These are phyloP conservation scores for Dinocampus coccinellae DNA, from an alignment of 2,888 invertebrate genomes.

Conservation along the genomic window DNA sequence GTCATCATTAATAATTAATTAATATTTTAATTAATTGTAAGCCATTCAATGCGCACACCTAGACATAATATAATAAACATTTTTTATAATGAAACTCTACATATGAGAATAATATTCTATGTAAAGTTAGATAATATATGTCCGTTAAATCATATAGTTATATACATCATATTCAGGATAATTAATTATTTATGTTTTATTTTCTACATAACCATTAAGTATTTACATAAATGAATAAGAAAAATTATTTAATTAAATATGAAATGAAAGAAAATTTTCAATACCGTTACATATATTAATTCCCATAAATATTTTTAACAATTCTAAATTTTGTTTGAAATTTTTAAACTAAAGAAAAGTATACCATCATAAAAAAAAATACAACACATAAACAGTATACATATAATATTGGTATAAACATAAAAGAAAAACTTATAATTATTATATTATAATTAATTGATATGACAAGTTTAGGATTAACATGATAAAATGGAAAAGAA, in stretches of 20 bases:
- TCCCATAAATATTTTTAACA: neutral
- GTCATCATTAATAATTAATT: constrained; percentile 46
- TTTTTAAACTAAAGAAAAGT: too few relatives aligned
- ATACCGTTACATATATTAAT: neutral
- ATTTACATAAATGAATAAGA: neutral
- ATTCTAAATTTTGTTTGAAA: too few relatives aligned
- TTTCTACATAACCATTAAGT: too few relatives aligned
- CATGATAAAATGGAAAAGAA: neutral
- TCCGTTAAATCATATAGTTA: constrained; percentile 26
- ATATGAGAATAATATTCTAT: constrained; percentile 32
- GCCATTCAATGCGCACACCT: constrained; percentile 64
- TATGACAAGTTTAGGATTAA: neutral
- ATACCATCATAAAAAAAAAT: too few relatives aligned
- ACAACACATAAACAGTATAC: too few relatives aligned
- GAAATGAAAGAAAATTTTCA: neutral
- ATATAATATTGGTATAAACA: neutral
- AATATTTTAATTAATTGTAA: constrained; percentile 57
- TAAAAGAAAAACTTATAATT: neutral
- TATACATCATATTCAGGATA: constrained; percentile 42
- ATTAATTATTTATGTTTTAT: neutral
- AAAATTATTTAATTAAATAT: neutral
- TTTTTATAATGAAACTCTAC: constrained; percentile 62
- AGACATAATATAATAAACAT: constrained; percentile 54
- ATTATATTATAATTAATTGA: too few relatives aligned
- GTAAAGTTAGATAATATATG: neutral